phyloP scores from a whole-genome alignment of 1,140 invertebrate species.

The Diprion similis region DNA sequence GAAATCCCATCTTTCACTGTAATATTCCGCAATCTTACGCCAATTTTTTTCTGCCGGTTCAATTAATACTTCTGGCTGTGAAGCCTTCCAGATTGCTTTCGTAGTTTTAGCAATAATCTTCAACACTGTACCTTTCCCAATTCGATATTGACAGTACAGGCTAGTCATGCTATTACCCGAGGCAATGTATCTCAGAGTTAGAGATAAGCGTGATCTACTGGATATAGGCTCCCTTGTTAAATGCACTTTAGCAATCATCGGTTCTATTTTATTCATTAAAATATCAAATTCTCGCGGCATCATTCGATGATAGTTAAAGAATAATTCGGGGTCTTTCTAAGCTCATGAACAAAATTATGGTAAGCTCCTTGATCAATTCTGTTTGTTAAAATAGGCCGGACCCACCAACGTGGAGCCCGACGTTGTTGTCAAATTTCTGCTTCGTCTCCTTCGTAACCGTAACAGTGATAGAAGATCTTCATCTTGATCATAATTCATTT shows the following conservation, averaged over 20 bases:
- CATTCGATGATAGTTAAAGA: neutral
- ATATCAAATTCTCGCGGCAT: neutral
- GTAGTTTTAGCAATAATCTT: neutral
- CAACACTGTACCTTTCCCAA: neutral
- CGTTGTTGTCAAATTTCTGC: too few relatives aligned
- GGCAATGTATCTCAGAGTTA: too few relatives aligned
- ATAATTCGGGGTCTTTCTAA: too few relatives aligned
- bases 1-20: neutral
- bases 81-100: neutral
- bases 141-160: neutral
- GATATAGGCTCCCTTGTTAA: neutral
- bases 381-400: too few relatives aligned
- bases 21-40: neutral
- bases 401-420: neutral
- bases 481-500: too few relatives aligned
- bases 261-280: neutral
- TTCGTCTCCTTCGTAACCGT: too few relatives aligned
- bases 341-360: neutral
- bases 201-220: too few relatives aligned
- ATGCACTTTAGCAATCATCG: neutral
- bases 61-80: neutral
- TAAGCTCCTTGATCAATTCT: neutral
- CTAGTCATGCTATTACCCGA: neutral
- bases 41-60: too few relatives aligned
- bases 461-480: too few relatives aligned